These are phyloP conservation scores for Manacus vitellinus DNA, from an alignment of 2,113 vertebrate species.

Conservation along the genomic window DNA sequence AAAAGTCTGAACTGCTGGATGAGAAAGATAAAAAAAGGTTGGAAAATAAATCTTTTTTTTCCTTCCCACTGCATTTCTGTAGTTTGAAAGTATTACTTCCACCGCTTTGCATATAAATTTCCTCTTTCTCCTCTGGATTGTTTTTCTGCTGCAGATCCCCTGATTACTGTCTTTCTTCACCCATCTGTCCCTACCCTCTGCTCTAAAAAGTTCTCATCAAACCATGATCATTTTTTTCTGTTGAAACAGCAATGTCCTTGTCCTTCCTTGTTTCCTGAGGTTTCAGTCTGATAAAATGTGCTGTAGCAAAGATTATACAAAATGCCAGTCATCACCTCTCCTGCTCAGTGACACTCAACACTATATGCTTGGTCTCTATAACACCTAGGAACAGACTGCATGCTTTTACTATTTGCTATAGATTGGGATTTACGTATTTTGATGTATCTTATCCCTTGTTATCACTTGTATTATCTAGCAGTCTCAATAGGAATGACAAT, in stretches of 20 bases:
- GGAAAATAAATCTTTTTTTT: not conserved
- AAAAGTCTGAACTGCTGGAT: not conserved
- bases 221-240: not conserved
- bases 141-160: not conserved
- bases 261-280: not conserved
- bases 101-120: not conserved
- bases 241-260: not conserved
- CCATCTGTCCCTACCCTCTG: not conserved
- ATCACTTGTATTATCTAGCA: not conserved
- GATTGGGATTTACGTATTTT: not conserved
- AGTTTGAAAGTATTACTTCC: not conserved
- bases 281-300: not conserved
- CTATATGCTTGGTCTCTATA: not conserved
- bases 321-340: rapidly evolving
- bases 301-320: not conserved
- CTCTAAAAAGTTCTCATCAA: not conserved
- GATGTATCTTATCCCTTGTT: not conserved
- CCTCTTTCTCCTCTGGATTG: not conserved
- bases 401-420: not conserved
- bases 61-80: not conserved
- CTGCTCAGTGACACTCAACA: not conserved
- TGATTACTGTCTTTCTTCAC: not conserved
- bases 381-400: not conserved
- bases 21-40: not conserved
- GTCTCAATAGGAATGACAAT: not conserved